Percentiles rank a stretch among this genome's conserved stretches.
These are phyloP conservation scores for Eumeta japonica DNA, from an alignment of 1,140 invertebrate species.

Conservation along the genomic window DNA sequence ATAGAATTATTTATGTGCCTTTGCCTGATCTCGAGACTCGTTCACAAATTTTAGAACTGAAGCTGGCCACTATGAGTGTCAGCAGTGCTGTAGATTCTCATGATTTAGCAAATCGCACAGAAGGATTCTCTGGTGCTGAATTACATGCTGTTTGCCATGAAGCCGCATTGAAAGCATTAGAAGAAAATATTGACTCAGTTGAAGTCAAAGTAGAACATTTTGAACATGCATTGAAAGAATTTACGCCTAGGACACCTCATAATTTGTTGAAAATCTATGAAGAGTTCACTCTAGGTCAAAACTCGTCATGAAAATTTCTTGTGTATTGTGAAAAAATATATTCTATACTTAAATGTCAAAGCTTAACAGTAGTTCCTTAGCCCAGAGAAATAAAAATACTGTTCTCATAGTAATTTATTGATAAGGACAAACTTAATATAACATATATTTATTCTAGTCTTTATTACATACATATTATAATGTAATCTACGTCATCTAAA, in stretches of 20 bases:
- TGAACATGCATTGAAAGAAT: constrained; percentile 34
- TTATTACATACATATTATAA: too few relatives aligned
- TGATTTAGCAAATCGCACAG: constrained; percentile 61
- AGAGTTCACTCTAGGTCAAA: constrained; percentile 35
- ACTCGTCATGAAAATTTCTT: constrained; percentile 16
- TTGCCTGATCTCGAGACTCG: constrained; percentile 66
- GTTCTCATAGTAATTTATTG: too few relatives aligned
- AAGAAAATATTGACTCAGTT: constrained; percentile 38
- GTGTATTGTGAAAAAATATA: too few relatives aligned
- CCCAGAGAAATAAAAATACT: too few relatives aligned
- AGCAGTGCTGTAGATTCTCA: constrained; percentile 61
- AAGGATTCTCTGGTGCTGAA: constrained; percentile 78
- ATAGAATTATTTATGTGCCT: constrained; percentile 73
- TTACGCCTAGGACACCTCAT: constrained; percentile 34
- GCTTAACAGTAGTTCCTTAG: too few relatives aligned
- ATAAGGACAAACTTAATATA: too few relatives aligned
- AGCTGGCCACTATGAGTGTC: constrained; percentile 63
- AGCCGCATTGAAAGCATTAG: constrained; percentile 68
- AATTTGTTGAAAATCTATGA: constrained; percentile 39
- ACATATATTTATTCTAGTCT: too few relatives aligned
- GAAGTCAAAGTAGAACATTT: constrained; percentile 41
- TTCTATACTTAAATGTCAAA: too few relatives aligned
- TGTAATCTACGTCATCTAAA: too few relatives aligned
- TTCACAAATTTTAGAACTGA: constrained; percentile 62
- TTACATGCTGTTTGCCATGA: constrained; percentile 70